A percentile compares a stretch with the other conserved stretches of the same genome.
These are phyloP conservation scores for Silurus aristotelis DNA, from an alignment of 2,797 vertebrate genomes.

Conservation along the genomic window DNA sequence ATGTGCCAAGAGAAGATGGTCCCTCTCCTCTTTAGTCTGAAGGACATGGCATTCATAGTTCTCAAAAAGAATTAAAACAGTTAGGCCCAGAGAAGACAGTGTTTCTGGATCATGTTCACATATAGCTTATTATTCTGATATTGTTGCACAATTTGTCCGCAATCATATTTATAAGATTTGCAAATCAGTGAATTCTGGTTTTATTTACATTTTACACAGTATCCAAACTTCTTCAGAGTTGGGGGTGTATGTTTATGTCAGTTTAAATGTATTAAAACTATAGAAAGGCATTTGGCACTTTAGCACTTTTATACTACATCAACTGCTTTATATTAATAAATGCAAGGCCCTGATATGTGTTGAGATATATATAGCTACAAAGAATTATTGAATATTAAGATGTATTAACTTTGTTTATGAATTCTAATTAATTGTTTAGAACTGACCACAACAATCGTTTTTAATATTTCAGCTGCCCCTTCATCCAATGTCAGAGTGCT, in stretches of 20 bases:
- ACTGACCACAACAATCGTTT: not conserved
- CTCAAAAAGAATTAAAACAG: too few relatives aligned
- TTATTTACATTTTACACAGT: too few relatives aligned
- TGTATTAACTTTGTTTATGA: not conserved
- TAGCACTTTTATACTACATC: not conserved
- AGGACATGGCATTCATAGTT: too few relatives aligned
- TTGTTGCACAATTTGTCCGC: too few relatives aligned
- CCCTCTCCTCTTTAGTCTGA: too few relatives aligned
- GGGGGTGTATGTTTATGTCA: not conserved
- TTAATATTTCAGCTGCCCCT: constrained; percentile 60
- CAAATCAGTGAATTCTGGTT: too few relatives aligned
- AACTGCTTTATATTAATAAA: not conserved
- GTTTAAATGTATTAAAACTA: not conserved
- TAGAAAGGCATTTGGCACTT: not conserved
- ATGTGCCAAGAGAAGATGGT: too few relatives aligned
- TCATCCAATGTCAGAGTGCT: constrained; percentile 58
- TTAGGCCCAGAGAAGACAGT: too few relatives aligned
- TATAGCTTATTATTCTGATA: too few relatives aligned
- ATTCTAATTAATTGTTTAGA: not conserved
- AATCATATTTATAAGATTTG: too few relatives aligned
- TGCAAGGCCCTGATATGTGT: not conserved
- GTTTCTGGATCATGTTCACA: too few relatives aligned
- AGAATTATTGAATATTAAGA: not conserved
- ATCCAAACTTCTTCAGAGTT: too few relatives aligned
- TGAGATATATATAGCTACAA: not conserved